Percentiles rank a stretch among this genome's conserved stretches.
Conservation (phyloP, 92 coral and sea anemone species). For the Phymanthus crucifer region DNA sequence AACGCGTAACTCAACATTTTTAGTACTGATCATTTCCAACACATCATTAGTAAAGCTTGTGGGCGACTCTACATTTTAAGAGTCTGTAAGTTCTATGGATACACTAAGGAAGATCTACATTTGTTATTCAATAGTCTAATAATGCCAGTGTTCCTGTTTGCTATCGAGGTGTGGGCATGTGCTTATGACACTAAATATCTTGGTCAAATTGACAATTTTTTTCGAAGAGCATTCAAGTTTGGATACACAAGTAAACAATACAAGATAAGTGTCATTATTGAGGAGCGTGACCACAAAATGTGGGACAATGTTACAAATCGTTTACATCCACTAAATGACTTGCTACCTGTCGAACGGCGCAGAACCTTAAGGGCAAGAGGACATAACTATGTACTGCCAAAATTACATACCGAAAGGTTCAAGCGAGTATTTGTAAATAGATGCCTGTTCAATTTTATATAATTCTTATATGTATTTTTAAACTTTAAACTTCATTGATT, state of each 20-base stretch:
- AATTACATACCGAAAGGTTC: too few relatives aligned
- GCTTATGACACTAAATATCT: slow-evolving; percentile 41
- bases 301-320: not conserved
- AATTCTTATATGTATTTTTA: too few relatives aligned
- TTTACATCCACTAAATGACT: not conserved
- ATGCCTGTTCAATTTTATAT: too few relatives aligned
- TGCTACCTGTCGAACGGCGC: too few relatives aligned
- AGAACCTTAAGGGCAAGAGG: not conserved
- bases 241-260: not conserved
- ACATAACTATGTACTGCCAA: not conserved
- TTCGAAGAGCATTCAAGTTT: not conserved
- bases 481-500: too few relatives aligned
- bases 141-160: slow-evolving; percentile 44
- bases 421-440: too few relatives aligned
- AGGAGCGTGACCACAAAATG: not conserved
- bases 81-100: slow-evolving; percentile 58
- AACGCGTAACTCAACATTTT: too few relatives aligned
- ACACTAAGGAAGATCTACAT: slow-evolving; percentile 33
- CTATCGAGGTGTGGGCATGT: slow-evolving; percentile 36
- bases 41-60: slow-evolving; percentile 32
- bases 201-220: slow-evolving; percentile 44
- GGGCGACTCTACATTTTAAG: slow-evolving; percentile 38
- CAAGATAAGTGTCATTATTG: not conserved
- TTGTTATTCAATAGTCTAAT: slow-evolving; percentile 32
- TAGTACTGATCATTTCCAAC: slow-evolving; percentile 24